Percentiles rank a stretch among this genome's conserved stretches.
phyloP scores from a whole-genome alignment of 2,797 vertebrate genomes.

The Alectoris magna region DNA sequence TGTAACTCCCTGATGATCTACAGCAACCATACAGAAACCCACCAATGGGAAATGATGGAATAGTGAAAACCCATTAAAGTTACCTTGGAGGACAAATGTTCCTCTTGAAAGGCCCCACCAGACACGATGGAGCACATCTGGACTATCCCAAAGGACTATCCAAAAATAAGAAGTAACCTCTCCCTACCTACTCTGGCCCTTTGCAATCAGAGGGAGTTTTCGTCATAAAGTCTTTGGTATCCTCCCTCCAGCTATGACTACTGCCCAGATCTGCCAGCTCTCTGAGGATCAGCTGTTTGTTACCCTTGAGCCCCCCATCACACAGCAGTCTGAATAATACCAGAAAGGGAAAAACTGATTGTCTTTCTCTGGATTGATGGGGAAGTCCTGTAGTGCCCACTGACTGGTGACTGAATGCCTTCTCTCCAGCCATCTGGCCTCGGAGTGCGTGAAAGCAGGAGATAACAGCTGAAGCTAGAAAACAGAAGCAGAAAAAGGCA shows the following conservation, averaged over 20 bases:
- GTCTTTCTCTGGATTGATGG: background rate
- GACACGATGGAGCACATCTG: background rate
- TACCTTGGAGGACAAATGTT: background rate
- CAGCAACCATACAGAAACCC: background rate
- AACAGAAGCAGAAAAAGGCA: constrained; percentile 6
- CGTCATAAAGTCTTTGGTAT: background rate
- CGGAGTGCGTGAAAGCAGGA: constrained; percentile 18
- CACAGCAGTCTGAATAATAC: background rate
- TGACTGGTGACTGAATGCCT: background rate
- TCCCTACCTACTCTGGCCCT: background rate
- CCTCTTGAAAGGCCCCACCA: background rate
- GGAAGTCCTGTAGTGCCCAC: background rate
- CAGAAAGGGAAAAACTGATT: background rate
- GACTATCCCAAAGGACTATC: background rate
- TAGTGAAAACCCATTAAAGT: background rate
- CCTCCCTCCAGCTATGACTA: background rate
- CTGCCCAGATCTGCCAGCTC: background rate
- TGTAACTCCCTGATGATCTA: background rate
- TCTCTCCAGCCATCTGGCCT: background rate
- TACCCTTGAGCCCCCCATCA: background rate
- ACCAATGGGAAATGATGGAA: background rate
- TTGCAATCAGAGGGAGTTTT: background rate
- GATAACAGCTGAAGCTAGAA: constrained; percentile 42
- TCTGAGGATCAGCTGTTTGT: background rate
- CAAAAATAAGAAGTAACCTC: background rate